phyloP scores from a whole-genome alignment of 2,888 invertebrate genomes.

The Hirtodrosophila trivittata region DNA sequence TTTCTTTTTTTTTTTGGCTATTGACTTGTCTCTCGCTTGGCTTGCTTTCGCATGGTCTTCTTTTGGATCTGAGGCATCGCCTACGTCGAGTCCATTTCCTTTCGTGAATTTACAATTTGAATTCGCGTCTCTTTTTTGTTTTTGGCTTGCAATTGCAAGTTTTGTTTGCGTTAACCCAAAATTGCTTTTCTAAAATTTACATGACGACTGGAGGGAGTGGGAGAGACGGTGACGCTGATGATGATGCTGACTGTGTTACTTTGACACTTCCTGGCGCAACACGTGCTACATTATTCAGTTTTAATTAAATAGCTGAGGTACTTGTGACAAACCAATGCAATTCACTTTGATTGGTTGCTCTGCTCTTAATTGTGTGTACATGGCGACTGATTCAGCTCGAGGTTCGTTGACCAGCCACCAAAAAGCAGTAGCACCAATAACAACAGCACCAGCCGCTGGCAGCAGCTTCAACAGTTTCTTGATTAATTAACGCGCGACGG shows the following conservation, averaged over 20 bases:
- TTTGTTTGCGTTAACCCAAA: conserved; percentile 56
- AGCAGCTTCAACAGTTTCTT: conserved; percentile 56
- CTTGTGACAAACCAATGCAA: conserved; percentile 31
- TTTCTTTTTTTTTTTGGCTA: conserved; percentile 28
- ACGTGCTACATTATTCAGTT: conserved; percentile 57
- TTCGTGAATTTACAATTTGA: conserved; percentile 56
- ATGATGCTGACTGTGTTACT: neutral
- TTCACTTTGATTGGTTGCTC: conserved; percentile 41
- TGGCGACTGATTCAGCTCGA: conserved; percentile 38
- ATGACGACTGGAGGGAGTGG: conserved; percentile 9
- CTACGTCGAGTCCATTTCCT: conserved; percentile 58
- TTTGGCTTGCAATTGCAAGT: conserved; percentile 34
- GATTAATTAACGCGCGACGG: conserved; percentile 71
- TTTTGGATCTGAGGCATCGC: conserved; percentile 37
- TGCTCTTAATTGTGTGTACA: conserved; percentile 56
- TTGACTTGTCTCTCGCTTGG: conserved; percentile 50
- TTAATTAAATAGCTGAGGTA: conserved; percentile 63
- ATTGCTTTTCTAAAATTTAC: conserved; percentile 55
- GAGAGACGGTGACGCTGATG: neutral
- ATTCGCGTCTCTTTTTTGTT: conserved; percentile 9
- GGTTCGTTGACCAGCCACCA: conserved; percentile 67
- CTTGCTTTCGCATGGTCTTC: conserved; percentile 39
- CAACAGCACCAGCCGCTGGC: conserved; percentile 23
- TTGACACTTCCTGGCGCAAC: conserved; percentile 61
- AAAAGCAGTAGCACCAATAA: conserved; percentile 15